Percentiles rank a stretch among this genome's conserved stretches.
phyloP scores from a whole-genome alignment of 2,797 vertebrate species.

The Acanthurus tractus region DNA sequence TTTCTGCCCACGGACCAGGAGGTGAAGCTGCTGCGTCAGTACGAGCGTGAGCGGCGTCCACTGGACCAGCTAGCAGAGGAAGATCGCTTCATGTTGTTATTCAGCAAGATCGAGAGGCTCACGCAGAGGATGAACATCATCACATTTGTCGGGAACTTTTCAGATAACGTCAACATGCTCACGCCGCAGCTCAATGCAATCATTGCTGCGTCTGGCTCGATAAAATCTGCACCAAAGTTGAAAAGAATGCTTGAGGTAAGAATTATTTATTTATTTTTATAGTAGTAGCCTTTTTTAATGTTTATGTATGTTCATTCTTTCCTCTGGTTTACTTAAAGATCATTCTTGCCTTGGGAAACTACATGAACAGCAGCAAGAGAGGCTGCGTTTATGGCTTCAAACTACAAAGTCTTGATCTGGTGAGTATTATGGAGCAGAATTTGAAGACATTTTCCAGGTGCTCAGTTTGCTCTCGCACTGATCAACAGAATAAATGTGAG shows the following conservation, averaged over 20 bases:
- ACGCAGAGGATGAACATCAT: slow-evolving; percentile 97
- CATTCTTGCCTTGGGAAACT: slow-evolving; percentile 96
- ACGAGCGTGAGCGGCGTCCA: slow-evolving; percentile 93
- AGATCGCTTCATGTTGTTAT: slow-evolving; percentile 96
- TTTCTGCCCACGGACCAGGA: slow-evolving; percentile 95
- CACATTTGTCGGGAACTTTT: slow-evolving; percentile 96
- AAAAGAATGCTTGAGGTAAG: slow-evolving; percentile 95
- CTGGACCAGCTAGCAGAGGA: slow-evolving; percentile 94
- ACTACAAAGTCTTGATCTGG: slow-evolving; percentile 96
- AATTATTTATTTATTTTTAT: slow-evolving; percentile 27
- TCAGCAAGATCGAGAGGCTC: slow-evolving; percentile 97
- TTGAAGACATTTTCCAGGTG: not conserved
- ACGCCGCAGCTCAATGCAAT: slow-evolving; percentile 95
- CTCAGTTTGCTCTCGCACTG: not conserved
- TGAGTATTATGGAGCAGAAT: slow-evolving; percentile 72
- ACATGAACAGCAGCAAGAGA: slow-evolving; percentile 99
- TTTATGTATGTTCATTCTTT: not conserved
- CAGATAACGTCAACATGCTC: slow-evolving; percentile 93
- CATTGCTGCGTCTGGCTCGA: slow-evolving; percentile 94
- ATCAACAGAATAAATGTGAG: not conserved
- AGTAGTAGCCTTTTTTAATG: not conserved
- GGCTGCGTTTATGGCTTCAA: slow-evolving; percentile 98
- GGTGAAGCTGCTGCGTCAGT: slow-evolving; percentile 93
- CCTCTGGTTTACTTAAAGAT: slow-evolving; percentile 83
- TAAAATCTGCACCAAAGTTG: slow-evolving; percentile 95